These are phyloP conservation scores for Saturnia pavonia DNA, from an alignment of 2,888 invertebrate genomes.

Conservation along the genomic window DNA sequence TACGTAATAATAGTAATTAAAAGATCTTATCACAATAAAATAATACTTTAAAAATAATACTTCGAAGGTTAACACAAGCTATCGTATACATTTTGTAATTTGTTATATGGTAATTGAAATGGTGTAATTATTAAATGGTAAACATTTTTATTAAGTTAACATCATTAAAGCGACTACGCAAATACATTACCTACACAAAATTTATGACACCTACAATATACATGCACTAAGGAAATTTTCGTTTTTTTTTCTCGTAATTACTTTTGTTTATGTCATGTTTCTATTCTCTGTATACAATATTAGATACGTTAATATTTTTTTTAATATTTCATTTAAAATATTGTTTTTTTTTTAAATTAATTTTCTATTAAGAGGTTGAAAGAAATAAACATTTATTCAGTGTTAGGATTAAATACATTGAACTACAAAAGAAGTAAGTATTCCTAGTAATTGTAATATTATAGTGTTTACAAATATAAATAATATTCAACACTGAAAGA, in stretches of 20 bases:
- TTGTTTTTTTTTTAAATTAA: not conserved
- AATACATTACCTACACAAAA: not conserved
- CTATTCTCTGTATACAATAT: not conserved
- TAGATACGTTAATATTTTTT: not conserved
- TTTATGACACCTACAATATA: not conserved
- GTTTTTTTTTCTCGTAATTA: not conserved
- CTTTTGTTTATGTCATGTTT: not conserved
- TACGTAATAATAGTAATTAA: conserved; percentile 60
- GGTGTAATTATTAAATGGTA: conserved; percentile 50
- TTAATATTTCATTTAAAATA: not conserved
- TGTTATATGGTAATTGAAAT: conserved; percentile 48
- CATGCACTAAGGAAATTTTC: not conserved
- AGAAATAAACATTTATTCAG: no score
- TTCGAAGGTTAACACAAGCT: conserved; percentile 68
- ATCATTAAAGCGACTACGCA: conserved; percentile 28
- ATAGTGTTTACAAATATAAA: no score
- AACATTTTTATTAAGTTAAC: conserved; percentile 50
- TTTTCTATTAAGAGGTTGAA: no score
- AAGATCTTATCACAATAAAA: conserved; percentile 78
- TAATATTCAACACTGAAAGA: no score
- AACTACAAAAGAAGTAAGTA: no score
- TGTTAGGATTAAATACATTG: not conserved
- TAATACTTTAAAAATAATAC: conserved; percentile 80
- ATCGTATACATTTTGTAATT: conserved; percentile 68
- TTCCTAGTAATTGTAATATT: no score